These are phyloP conservation scores for Heteropelma amictum DNA, from an alignment of 2,888 invertebrate genomes.

Conservation along the genomic window DNA sequence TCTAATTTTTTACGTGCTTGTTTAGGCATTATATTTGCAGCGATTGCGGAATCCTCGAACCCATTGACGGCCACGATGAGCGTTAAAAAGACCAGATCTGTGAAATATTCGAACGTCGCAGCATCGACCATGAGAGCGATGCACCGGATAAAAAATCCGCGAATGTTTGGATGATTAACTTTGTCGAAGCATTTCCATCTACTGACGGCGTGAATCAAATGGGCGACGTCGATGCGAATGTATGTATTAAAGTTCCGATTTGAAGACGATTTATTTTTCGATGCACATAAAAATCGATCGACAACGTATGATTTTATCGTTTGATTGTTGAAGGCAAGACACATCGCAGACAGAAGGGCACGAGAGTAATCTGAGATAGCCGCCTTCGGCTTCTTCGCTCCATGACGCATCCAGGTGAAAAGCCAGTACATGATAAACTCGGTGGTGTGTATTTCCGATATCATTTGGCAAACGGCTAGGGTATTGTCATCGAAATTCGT, in stretches of 20 bases:
- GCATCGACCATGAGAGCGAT: slow-evolving; percentile 16
- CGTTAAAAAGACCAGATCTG: neutral
- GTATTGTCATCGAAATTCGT: slow-evolving; percentile 29
- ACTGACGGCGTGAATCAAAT: slow-evolving; percentile 47
- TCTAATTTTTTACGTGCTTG: neutral
- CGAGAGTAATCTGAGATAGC: slow-evolving; percentile 38
- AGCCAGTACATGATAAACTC: slow-evolving; percentile 41
- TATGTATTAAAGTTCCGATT: neutral
- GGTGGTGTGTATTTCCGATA: slow-evolving; percentile 40
- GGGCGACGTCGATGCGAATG: slow-evolving; percentile 50
- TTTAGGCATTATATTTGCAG: neutral
- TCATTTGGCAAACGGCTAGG: slow-evolving; percentile 47
- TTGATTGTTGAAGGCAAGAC: slow-evolving; percentile 50
- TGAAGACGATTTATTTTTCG: neutral
- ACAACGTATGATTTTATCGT: slow-evolving; percentile 36
- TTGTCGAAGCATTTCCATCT: slow-evolving; percentile 45
- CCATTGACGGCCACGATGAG: neutral
- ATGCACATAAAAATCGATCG: neutral
- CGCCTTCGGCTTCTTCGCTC: slow-evolving; percentile 34
- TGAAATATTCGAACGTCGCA: neutral
- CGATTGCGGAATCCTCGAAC: neutral
- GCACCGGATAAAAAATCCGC: neutral
- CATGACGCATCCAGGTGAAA: slow-evolving; percentile 31
- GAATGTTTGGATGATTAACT: neutral
- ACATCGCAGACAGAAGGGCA: slow-evolving; percentile 43